Evolutionary conservation across 2,888 invertebrate species (phyloP).

Genomic region (Choreutis nemorana): DNA sequence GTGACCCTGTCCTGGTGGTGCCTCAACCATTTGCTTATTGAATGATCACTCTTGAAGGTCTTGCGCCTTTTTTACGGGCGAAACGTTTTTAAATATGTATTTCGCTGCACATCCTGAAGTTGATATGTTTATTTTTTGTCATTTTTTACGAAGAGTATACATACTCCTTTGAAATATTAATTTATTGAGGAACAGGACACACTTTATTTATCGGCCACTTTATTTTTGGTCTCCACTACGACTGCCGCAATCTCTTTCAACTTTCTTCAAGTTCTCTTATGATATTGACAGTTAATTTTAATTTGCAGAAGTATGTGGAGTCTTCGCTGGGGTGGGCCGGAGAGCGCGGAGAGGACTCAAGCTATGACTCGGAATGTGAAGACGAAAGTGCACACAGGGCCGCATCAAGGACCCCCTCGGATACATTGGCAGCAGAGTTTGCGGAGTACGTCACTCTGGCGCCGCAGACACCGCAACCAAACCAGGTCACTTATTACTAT

Average conservation of each 20-base stretch:
- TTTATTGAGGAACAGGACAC: slow-evolving; percentile 8
- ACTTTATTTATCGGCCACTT: slow-evolving; percentile 1
- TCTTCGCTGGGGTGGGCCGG: slow-evolving; percentile 68
- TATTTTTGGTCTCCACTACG: slow-evolving; percentile 3
- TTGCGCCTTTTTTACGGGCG: neutral
- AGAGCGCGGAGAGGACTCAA: slow-evolving; percentile 76
- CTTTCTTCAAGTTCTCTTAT: too few relatives aligned
- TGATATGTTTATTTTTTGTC: too few relatives aligned
- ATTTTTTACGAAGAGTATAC: too few relatives aligned
- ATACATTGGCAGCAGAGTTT: slow-evolving; percentile 86
- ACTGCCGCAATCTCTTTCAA: too few relatives aligned
- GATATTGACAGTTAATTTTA: slow-evolving; percentile 2
- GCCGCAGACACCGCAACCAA: slow-evolving; percentile 32
- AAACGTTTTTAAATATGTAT: neutral
- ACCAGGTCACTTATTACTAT: too few relatives aligned
- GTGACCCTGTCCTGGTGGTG: slow-evolving; percentile 55
- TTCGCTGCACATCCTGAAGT: neutral
- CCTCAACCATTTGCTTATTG: slow-evolving; percentile 39
- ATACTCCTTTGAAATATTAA: too few relatives aligned
- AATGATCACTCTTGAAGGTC: slow-evolving; percentile 17
- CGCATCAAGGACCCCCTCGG: slow-evolving; percentile 83
- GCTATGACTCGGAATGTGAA: slow-evolving; percentile 86
- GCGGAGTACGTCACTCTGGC: slow-evolving; percentile 79
- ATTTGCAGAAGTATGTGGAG: slow-evolving; percentile 76
- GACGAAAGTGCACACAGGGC: slow-evolving; percentile 74